Evolutionary conservation across 2,797 vertebrate species (phyloP).

Genomic region (Cuculus canorus): DNA sequence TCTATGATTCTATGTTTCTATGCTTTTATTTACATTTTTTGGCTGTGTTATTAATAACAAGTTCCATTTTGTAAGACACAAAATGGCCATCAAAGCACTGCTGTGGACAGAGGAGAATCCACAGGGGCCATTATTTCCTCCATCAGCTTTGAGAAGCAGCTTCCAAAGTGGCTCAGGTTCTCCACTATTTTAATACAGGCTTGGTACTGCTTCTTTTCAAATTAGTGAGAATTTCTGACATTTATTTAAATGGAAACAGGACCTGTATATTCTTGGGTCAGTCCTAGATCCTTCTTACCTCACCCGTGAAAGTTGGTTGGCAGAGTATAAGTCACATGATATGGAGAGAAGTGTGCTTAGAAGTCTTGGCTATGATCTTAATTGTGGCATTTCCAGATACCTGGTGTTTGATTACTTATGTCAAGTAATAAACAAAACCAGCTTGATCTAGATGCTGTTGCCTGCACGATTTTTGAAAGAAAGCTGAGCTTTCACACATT

Average conservation of each 20-base stretch:
- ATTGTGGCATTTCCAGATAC: neutral
- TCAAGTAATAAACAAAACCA: neutral
- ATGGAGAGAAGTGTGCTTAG: neutral
- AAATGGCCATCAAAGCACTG: neutral
- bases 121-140: accelerated
- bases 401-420: neutral
- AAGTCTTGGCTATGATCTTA: neutral
- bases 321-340: neutral
- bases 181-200: neutral
- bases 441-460: neutral
- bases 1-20: no score
- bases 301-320: neutral
- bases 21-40: neutral
- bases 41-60: accelerated
- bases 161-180: neutral
- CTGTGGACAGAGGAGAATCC: neutral
- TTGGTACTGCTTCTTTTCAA: neutral
- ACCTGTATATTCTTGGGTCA: neutral
- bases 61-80: neutral
- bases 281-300: neutral
- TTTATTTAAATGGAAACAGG: neutral
- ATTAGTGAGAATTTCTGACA: neutral
- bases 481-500: neutral
- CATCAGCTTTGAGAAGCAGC: neutral
- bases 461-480: neutral